Evolutionary conservation across 2,797 vertebrate genomes (phyloP), one percentile per base, ranked within the genome.

Genomic region (Sternarchorhynchus goeldii): DNA sequence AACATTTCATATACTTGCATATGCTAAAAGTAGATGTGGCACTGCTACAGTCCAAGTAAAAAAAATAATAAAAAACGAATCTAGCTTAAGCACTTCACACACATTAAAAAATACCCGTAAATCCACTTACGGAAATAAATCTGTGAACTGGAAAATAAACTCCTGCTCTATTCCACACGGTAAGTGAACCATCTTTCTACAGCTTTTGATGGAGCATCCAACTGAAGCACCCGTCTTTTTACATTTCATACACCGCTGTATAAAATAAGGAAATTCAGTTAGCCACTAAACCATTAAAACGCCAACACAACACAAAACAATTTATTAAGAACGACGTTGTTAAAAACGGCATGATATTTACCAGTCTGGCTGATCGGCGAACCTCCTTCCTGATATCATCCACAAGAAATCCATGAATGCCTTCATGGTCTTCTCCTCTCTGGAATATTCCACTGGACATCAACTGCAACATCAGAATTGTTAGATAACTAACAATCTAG

Each of bases 381-480:
- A 92, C 83, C 91, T 99, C 97, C 88, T 91, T 93, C 82, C 86
- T 94, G 86, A 99, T 97, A 87, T 99, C 97, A 1, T 91, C 86
- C 58, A 95, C 88, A 77, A 99, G 93, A 91, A 99, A 99, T 31
- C 97, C 97, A 79, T 95, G 93, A 50, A 99, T 85, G 32, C 95
- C 97, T 89, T 99, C 95, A 67, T 90, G 73, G 81, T 99, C 96
- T 84, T 93, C 69, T 18, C 97, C 97, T 63, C 94, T 94, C 86
- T 99, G 97, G 92, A 95, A 98, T 83, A 99, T 92, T n/a, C 97
- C 97, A 91, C 95, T 96, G 62, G 97, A 96, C 84, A 96, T 95
- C 84, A 99, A 89, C 97, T 99, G 89, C 5, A 85, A 88, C 82
- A 87, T 57, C 84, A 59, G 1, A 68, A 17, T 2, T 10, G 14